Base-by-base conservation (phyloP, 2,113 vertebrate species). In the Cyprinodon brontotheroides region DNA sequence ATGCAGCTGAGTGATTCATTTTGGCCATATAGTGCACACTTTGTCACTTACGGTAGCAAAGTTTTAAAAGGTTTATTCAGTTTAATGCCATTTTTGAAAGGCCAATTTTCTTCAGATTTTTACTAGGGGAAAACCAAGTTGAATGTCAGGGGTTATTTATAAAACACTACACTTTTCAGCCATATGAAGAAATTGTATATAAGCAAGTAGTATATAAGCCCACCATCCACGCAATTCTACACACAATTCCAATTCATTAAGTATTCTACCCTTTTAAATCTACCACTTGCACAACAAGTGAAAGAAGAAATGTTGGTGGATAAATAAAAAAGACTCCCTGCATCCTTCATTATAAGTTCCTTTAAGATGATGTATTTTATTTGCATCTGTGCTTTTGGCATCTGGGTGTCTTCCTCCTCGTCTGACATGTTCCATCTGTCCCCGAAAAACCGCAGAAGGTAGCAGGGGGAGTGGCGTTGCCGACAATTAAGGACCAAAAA, bases 381-480 rank as follows among this genome's bases (percentile, higher is more conserved):
- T 45, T 22, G 17, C 10, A 65, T 40, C 0, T 63, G n/a, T 45
- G n/a, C 43, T 36, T 47, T 12, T 65, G 39, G 69, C 62, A 50
- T 60, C 38, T 60, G 17, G 67, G 48, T 69, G 29, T 75, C 29
- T 40, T 40, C 0, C 4, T 77, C 36, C 14, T 61, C 37, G 40
- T 53, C 45, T 59, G 66, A 74, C 61, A 57, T 13, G 47, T 36
- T 74, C 13, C 66, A 72, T 74, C 20, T 15, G 62, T 86, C 80
- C 86, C 43, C 40, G 63, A 47, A 45, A 53, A 75, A 53, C 38
- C 86, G 91, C 92, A 92, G 91, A 86, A 94, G 93, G 84, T 92
- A 91, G 91, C 93, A 94, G 90, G 86, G 93, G 91, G 85, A 91
- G 74, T 86, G 76, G 82, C 83, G 87, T 85, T 90, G 83, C 79